A percentile compares a stretch with the other conserved stretches of the same genome.
phyloP scores from a whole-genome alignment of 1,140 invertebrate genomes.

The Lamellibrachia luymesi region DNA sequence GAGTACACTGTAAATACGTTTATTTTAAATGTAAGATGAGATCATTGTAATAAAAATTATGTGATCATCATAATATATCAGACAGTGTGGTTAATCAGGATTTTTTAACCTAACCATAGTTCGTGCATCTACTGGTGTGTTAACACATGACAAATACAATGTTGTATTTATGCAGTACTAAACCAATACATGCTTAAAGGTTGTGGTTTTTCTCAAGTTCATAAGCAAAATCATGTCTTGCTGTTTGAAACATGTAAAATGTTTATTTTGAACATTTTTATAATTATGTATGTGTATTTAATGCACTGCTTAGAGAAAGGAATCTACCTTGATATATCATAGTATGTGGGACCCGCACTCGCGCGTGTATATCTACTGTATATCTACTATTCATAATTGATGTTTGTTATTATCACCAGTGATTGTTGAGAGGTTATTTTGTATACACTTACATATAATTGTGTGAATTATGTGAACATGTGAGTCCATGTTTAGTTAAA shows the following conservation, averaged over 20 bases:
- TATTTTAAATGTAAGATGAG: no score
- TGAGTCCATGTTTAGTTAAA: no score
- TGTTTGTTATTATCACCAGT: neutral
- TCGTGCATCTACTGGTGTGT: neutral
- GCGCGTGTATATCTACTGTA: neutral
- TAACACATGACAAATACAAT: neutral
- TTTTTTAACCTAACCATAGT: neutral
- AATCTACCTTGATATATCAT: no score
- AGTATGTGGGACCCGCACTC: no score
- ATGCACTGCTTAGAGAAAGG: neutral
- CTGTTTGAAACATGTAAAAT: neutral
- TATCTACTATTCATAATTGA: neutral
- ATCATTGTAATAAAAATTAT: neutral
- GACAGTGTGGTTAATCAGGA: neutral
- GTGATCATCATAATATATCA: neutral
- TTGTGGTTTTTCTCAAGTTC: neutral
- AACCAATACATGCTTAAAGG: neutral
- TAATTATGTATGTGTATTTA: neutral
- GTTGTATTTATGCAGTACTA: neutral
- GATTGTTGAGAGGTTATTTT: neutral
- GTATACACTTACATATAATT: neutral
- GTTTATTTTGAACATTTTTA: neutral
- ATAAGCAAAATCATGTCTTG: neutral
- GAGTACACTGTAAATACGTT: neutral
- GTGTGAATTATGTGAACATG: neutral